Percentiles rank a stretch among this genome's conserved stretches.
These are phyloP conservation scores for Polypterus bichir DNA, from an alignment of 2,113 vertebrate species.

Conservation along the genomic window DNA sequence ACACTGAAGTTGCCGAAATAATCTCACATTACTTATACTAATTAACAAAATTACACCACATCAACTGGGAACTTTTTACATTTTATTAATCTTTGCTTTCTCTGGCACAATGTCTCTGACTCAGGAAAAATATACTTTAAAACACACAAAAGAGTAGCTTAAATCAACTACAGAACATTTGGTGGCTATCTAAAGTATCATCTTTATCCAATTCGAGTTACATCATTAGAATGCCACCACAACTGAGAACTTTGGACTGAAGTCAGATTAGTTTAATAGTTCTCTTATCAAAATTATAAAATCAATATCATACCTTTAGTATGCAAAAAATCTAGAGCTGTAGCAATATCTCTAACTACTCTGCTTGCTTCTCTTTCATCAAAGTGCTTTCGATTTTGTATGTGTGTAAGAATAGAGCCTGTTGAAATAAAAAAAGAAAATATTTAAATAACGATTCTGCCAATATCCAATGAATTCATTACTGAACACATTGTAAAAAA, in stretches of 20 bases:
- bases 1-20: too few relatives aligned
- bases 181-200: too few relatives aligned
- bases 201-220: too few relatives aligned
- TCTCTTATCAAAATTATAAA: neutral
- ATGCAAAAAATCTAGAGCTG: conserved; percentile 83
- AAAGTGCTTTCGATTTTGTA: conserved; percentile 86
- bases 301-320: conserved; percentile 78
- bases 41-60: too few relatives aligned
- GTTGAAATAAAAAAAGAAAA: too few relatives aligned
- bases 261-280: neutral
- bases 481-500: too few relatives aligned
- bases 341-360: conserved; percentile 80
- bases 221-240: neutral
- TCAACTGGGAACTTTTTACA: too few relatives aligned
- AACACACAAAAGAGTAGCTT: neutral
- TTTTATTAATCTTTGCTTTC: too few relatives aligned
- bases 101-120: too few relatives aligned
- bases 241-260: neutral
- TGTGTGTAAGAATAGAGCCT: conserved; percentile 87
- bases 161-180: neutral
- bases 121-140: too few relatives aligned
- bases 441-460: neutral
- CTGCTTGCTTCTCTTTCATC: conserved; percentile 86
- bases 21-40: too few relatives aligned
- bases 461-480: conserved; percentile 3